phyloP scores from a whole-genome alignment of 2,797 vertebrate genomes.

The Eptatretus atami region DNA sequence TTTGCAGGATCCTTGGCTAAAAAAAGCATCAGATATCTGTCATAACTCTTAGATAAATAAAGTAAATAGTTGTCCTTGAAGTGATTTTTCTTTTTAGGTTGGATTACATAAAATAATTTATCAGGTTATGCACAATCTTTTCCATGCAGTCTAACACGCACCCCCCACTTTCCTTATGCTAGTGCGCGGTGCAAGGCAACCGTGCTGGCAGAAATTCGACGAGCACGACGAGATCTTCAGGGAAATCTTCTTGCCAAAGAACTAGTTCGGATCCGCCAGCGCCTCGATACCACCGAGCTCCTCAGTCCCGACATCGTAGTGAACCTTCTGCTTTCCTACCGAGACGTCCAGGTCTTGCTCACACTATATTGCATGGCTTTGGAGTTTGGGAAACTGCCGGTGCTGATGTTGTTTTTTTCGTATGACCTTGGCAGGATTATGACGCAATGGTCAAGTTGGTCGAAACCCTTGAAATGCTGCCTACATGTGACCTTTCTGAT shows the following conservation, averaged over 20 bases:
- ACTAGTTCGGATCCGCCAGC: constrained; percentile 31
- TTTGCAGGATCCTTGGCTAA: no score
- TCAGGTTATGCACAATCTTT: background rate
- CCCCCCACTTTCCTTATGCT: constrained; percentile 1
- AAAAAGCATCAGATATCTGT: no score
- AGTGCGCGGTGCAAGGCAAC: constrained; percentile 54
- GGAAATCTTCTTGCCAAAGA: constrained; percentile 32
- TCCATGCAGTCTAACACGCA: background rate
- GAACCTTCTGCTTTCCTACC: constrained; percentile 51
- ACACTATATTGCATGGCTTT: background rate
- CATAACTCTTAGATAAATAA: no score
- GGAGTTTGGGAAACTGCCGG: background rate
- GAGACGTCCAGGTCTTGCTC: constrained; percentile 38
- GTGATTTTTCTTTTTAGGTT: no score
- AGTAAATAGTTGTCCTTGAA: no score
- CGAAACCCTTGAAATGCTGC: constrained; percentile 35
- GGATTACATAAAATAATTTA: no score
- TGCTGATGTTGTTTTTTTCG: background rate
- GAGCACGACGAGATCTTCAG: constrained; percentile 31
- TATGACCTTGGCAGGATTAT: constrained; percentile 24
- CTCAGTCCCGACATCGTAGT: constrained; percentile 51
- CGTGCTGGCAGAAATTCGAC: constrained; percentile 35
- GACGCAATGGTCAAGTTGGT: constrained; percentile 41
- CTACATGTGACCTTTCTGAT: constrained; percentile 25
- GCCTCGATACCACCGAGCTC: constrained; percentile 47